These are phyloP conservation scores for Athene noctua DNA, from an alignment of 2,113 vertebrate genomes.

Conservation along the genomic window DNA sequence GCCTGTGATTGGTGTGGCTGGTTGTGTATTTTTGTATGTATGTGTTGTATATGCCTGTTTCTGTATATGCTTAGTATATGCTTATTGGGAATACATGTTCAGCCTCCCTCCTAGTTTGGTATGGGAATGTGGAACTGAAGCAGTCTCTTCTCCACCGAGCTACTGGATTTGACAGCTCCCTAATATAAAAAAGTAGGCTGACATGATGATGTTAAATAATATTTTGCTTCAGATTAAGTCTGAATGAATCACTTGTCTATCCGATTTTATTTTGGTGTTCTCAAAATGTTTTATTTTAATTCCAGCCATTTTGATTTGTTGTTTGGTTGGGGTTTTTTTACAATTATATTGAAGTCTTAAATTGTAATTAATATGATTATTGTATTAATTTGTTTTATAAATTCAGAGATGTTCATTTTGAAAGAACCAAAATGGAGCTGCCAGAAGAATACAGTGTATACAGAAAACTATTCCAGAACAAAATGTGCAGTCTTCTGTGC, in stretches of 20 bases:
- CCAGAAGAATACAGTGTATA: not conserved
- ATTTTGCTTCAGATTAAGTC: not conserved
- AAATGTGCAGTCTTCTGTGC: not conserved
- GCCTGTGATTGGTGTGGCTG: not conserved
- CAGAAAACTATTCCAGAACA: not conserved
- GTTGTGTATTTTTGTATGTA: not conserved
- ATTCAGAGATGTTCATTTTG: not conserved
- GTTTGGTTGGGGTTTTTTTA: not conserved
- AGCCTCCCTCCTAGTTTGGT: not conserved
- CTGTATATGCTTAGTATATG: rapidly evolving
- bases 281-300: not conserved
- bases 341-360: not conserved
- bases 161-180: not conserved
- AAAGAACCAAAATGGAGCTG: not conserved
- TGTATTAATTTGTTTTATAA: not conserved
- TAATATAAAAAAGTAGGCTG: not conserved
- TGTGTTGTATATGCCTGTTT: not conserved
- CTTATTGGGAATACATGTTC: not conserved
- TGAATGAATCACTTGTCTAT: not conserved
- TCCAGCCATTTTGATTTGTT: not conserved
- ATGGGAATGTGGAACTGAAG: not conserved
- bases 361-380: not conserved
- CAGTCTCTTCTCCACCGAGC: not conserved
- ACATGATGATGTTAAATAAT: not conserved
- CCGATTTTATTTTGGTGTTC: not conserved